These are phyloP conservation scores for Amblyornis subalaris DNA, from an alignment of 2,113 vertebrate genomes.

Conservation along the genomic window DNA sequence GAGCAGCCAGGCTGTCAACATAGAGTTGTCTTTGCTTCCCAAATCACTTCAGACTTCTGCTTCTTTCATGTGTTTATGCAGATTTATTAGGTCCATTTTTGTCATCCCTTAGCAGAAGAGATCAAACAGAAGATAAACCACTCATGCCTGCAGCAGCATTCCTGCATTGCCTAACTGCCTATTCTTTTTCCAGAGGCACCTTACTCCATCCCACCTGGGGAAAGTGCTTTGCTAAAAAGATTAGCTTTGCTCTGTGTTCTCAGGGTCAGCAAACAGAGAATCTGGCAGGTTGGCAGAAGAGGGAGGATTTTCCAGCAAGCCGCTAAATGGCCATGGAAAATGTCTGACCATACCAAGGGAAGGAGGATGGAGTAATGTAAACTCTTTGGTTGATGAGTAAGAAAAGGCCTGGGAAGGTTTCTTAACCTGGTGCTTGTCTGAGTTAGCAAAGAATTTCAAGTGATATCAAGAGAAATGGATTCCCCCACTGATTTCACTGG, in stretches of 20 bases:
- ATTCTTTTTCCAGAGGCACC: neutral
- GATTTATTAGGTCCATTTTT: constrained; percentile 25
- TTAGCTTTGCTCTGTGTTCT: neutral
- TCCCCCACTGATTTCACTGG: neutral
- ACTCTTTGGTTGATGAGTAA: neutral
- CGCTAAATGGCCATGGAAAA: neutral
- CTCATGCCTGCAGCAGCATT: neutral
- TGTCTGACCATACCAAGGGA: neutral
- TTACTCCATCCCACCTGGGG: neutral
- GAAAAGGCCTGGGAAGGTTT: neutral
- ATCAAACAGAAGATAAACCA: constrained; percentile 29
- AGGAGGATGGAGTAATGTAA: neutral
- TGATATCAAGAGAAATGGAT: neutral
- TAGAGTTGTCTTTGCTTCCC: neutral
- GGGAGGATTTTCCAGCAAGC: neutral
- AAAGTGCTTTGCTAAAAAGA: neutral
- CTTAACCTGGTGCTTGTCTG: neutral
- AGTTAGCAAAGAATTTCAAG: neutral
- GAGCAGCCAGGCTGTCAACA: neutral
- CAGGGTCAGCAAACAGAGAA: neutral
- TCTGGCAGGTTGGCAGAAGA: neutral
- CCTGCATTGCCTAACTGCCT: neutral
- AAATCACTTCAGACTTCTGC: neutral
- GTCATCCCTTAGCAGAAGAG: constrained; percentile 10
- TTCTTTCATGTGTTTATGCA: neutral